Base-by-base conservation (phyloP, 1,140 invertebrate genomes). In the Nasonia giraulti region DNA sequence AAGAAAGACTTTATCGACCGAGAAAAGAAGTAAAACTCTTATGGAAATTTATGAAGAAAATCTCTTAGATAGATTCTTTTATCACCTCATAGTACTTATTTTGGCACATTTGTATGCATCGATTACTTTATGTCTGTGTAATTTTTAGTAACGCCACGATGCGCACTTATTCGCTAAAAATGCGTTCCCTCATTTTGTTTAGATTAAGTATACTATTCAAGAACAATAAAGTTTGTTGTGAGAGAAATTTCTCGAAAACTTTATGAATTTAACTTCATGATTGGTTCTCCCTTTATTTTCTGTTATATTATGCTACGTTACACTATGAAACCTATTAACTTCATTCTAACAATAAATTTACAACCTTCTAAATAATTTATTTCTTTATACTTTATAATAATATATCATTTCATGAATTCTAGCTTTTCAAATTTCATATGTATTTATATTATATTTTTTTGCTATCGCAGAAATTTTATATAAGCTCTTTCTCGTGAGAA, bases 81-180 rank as follows among this genome's bases (percentile, higher is more conserved):
- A 8, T 33, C 2, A 31, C 62, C 55, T 66, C 50, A 80, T 14
- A 84, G 40, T 68, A 62, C 12, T 76, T 44, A 85, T 85, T 85
- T 85, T 85, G 84, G 84, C 84, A 85, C 84, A 82, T 85, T 85
- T 85, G 83, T 85, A 8, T 84, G 11, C 75, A 27, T 77, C 31
- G 11, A 37, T 37, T 6, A 37, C 33, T 37, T 4, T 20, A 73
- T 78, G 31, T 17, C n/a, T n/a, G 8, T 78, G 62, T 37, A 37
- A 20, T 77, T 7, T 71, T 2, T 50, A 69, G 17, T 31, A 69
- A 23, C 68, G 8, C 40, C 8, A 44, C 40, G 8, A 10, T 44
- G 23, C 69, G 20, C 23, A 17, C 14, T 12, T 71, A 71, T 71
- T 71, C 27, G 27, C 31, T 12, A 10, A 31, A 33, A 71, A 71